Percentiles rank a stretch among this genome's conserved stretches.
Conservation (phyloP, 1,140 invertebrate genomes). For the Adoxophyes honmai region DNA sequence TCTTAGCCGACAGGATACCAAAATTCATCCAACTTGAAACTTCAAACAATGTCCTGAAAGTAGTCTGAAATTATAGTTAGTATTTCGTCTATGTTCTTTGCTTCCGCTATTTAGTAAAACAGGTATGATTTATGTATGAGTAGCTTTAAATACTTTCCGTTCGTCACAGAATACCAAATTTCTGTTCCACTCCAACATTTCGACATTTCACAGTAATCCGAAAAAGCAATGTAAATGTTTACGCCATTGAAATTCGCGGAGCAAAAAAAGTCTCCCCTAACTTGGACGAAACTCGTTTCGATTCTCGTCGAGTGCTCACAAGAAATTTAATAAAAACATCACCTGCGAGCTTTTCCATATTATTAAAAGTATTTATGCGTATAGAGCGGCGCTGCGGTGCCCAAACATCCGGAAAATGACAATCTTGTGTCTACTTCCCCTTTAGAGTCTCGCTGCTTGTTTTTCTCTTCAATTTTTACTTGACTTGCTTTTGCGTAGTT, state of each 20-base stretch:
- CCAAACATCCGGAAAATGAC: background rate
- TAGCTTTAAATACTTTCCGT: too few species aligned
- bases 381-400: background rate
- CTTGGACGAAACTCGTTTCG: conserved; percentile 41
- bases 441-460: background rate
- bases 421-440: background rate
- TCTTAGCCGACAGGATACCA: too few species aligned
- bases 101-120: too few species aligned
- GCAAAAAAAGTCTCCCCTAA: conserved; percentile 19
- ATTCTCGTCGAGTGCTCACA: conserved; percentile 23
- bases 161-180: too few species aligned
- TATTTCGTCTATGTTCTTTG: too few species aligned
- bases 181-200: too few species aligned
- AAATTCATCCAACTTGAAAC: too few species aligned
- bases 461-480: background rate
- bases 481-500: too few species aligned
- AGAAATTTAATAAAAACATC: conserved; percentile 69
- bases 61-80: too few species aligned
- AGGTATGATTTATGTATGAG: too few species aligned
- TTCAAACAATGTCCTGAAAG: too few species aligned
- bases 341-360: conserved; percentile 48
- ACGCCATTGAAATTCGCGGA: conserved; percentile 7
- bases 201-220: background rate
- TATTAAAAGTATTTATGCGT: conserved; percentile 31
- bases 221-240: background rate